phyloP scores from a whole-genome alignment of 2,113 vertebrate species.

The Lepisosteus oculatus region DNA sequence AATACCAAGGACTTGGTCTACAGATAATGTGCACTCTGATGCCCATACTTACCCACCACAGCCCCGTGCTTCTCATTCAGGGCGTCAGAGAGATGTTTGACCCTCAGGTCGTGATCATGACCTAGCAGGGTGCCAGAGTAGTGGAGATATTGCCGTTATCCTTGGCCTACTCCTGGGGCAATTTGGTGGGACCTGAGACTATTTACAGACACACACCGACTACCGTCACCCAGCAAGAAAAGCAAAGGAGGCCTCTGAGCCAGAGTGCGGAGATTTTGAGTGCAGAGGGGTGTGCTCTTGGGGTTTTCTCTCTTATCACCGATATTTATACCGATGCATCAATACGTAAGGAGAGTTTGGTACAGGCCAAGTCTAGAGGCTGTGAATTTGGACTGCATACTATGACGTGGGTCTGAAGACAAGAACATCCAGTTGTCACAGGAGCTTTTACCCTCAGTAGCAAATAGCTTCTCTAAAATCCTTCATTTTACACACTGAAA shows the following conservation, averaged over 20 bases:
- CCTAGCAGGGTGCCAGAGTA: slow-evolving; percentile 74
- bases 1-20: too few species aligned
- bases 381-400: not conserved
- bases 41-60: slow-evolving; percentile 75
- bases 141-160: slow-evolving; percentile 70
- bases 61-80: slow-evolving; percentile 88
- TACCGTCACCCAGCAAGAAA: slow-evolving; percentile 57
- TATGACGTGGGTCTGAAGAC: not conserved
- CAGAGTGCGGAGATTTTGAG: slow-evolving; percentile 7
- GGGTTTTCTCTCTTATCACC: not conserved
- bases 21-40: not conserved
- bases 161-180: slow-evolving; percentile 54
- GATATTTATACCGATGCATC: too few species aligned
- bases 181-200: slow-evolving; percentile 51
- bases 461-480: not conserved
- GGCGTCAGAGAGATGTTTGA: slow-evolving; percentile 84
- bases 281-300: not conserved
- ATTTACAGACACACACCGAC: slow-evolving; percentile 44
- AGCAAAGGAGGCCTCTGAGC: slow-evolving; percentile 30
- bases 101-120: slow-evolving; percentile 87
- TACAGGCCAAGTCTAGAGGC: too few species aligned
- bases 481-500: too few species aligned
- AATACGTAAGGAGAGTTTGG: too few species aligned
- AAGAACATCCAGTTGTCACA: not conserved
- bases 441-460: not conserved